These are phyloP conservation scores for Myrmecophaga tridactyla DNA, from an alignment of 2,113 vertebrate species.

Conservation along the genomic window DNA sequence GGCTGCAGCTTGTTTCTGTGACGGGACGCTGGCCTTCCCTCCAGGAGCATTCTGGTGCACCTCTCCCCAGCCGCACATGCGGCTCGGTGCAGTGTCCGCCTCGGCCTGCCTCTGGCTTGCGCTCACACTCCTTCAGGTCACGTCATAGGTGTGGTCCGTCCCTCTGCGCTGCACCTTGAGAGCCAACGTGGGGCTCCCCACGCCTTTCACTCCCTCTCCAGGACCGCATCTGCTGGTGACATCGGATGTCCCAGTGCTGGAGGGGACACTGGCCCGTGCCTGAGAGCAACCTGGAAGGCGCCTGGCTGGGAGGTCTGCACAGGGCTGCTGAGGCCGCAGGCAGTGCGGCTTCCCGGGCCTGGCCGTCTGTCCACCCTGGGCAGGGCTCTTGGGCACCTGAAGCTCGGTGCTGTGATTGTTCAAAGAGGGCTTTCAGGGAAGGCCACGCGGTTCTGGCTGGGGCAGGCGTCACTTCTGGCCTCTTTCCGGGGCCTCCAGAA, in stretches of 20 bases:
- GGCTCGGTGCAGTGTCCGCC: accelerated
- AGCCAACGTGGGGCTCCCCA: not conserved
- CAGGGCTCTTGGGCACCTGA: not conserved
- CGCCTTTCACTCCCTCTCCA: no score
- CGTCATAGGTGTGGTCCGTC: not conserved
- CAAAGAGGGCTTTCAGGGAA: no score
- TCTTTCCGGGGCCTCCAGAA: not conserved
- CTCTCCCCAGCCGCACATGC: no score
- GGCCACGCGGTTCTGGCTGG: not conserved
- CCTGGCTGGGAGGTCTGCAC: no score
- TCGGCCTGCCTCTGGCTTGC: not conserved
- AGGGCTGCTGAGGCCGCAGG: no score
- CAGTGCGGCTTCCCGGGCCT: no score
- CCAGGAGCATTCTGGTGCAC: accelerated
- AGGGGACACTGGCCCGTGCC: not conserved
- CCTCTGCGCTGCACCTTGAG: not conserved
- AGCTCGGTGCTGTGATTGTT: not conserved
- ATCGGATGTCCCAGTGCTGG: not conserved
- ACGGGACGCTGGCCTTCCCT: not conserved
- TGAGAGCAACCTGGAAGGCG: not conserved
- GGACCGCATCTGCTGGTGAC: not conserved
- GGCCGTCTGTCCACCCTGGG: not conserved
- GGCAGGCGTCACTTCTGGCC: not conserved
- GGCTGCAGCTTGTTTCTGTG: not conserved
- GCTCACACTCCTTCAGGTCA: not conserved